These are phyloP conservation scores for Camelus dromedarius DNA, from an alignment of 2,113 vertebrate genomes.

Conservation along the genomic window DNA sequence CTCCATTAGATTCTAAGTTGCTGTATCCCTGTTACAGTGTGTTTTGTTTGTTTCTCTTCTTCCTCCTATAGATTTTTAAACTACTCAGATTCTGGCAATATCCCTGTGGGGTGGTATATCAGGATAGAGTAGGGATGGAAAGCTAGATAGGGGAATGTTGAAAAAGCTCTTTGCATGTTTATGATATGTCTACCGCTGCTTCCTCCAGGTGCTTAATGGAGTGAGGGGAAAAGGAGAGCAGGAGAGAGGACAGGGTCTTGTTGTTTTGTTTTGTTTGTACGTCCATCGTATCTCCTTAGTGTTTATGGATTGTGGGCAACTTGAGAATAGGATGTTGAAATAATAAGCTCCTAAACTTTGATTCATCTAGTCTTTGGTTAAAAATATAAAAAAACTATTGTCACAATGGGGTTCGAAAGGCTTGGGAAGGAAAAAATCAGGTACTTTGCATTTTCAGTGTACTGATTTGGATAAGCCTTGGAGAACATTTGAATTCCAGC, in stretches of 20 bases:
- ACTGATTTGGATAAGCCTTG: neutral
- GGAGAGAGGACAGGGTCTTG: neutral
- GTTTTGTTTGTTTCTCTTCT: neutral
- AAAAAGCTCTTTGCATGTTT: neutral
- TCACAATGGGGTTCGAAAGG: neutral
- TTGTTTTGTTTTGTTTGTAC: neutral
- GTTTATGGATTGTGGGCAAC: neutral
- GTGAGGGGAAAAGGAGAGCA: neutral
- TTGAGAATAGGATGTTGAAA: neutral
- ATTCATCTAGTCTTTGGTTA: conserved; percentile 1
- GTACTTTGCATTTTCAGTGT: neutral
- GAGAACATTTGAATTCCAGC: neutral
- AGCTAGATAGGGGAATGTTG: neutral
- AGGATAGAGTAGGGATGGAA: neutral
- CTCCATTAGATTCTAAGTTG: neutral
- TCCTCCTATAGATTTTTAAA: neutral
- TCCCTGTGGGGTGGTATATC: neutral
- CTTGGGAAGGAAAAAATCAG: neutral
- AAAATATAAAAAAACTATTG: neutral
- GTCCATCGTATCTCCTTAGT: neutral
- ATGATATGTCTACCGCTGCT: neutral
- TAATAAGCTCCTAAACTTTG: neutral
- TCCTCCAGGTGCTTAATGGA: neutral
- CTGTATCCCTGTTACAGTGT: neutral
- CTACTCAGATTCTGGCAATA: neutral